Base-by-base conservation (phyloP, 2,888 invertebrate genomes). In the Tortricodes alternella region DNA sequence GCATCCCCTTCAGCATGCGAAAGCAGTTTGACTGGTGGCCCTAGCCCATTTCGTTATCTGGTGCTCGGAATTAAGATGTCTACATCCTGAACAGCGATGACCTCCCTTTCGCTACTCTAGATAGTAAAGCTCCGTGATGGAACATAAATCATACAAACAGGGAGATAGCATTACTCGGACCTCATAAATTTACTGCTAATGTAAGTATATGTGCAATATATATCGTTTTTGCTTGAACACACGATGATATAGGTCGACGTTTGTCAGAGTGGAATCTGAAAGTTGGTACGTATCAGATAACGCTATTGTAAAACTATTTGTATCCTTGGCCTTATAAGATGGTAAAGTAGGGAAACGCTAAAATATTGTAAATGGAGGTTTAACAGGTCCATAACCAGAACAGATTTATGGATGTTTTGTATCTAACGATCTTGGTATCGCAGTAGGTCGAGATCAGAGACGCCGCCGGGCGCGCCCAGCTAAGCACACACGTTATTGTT, bases 401-500 rank as follows among this genome's bases (percentile, higher is more conserved):
- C 78, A 80, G 83, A 86, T 85, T 89, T 87, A 85, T 81, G 80
- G 77, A 70, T 78, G 79, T 80, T 76, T 76, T 82, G 80, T 80
- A 83, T 82, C 79, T 67, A 62, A 66, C 64, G 76, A 85, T 84
- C 83, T 78, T 64, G 62, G 74, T 73, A 77, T 78, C 68, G 71
- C 69, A 76, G 76, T 76, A 68, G 77, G 76, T 76, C 80, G 82
- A 83, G 83, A 86, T 88, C 85, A 75, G 70, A 86, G 78, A 69
- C 70, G 78, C 86, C 85, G 85, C 74, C 53, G 48, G 74, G 74
- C 83, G 80, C 83, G 76, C 80, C 83, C 82, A 84, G 85, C 87
- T n/a, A n/a, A n/a, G 83, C 77, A 87, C 85, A 79, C 70, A 73
- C 72, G 68, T 69, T 77, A 89, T 88, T 88, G 87, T 87, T 80